phyloP scores from a whole-genome alignment of 1,140 invertebrate genomes.

The Orius insidiosus region DNA sequence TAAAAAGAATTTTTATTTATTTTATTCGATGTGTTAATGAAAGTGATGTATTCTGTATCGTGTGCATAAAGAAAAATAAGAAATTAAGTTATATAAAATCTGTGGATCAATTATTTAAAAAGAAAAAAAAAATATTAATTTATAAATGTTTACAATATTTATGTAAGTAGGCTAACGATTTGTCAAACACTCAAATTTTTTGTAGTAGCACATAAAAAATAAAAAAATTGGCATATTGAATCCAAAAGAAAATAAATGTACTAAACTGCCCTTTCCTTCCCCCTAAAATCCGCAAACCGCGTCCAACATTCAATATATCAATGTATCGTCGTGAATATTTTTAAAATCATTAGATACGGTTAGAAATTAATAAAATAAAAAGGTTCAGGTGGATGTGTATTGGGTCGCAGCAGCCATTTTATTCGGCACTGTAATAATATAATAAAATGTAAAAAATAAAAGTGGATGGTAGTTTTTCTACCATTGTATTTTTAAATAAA shows the following conservation, averaged over 20 bases:
- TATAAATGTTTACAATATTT: too few species aligned
- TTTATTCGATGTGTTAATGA: neutral
- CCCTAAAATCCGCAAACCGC: too few species aligned
- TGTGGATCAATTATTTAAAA: neutral
- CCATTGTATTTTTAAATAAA: slow-evolving; percentile 11
- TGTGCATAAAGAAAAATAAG: neutral
- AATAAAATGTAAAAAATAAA: slow-evolving; percentile 3
- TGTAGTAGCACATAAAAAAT: too few species aligned
- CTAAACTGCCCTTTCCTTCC: too few species aligned
- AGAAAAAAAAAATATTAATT: too few species aligned
- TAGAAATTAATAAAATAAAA: neutral
- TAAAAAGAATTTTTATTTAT: neutral
- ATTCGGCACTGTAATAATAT: neutral
- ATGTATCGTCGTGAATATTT: slow-evolving; percentile 1
- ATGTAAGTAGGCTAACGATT: too few species aligned
- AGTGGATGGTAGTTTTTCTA: neutral
- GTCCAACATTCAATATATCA: neutral
- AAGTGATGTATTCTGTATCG: neutral
- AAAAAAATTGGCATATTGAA: too few species aligned
- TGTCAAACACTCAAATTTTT: too few species aligned
- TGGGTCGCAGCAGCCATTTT: neutral
- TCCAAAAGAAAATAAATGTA: too few species aligned
- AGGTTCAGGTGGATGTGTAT: neutral
- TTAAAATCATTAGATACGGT: neutral
- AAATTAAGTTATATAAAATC: neutral